phyloP scores from a whole-genome alignment of 2,113 vertebrate genomes.

The Triplophysa dalaica region DNA sequence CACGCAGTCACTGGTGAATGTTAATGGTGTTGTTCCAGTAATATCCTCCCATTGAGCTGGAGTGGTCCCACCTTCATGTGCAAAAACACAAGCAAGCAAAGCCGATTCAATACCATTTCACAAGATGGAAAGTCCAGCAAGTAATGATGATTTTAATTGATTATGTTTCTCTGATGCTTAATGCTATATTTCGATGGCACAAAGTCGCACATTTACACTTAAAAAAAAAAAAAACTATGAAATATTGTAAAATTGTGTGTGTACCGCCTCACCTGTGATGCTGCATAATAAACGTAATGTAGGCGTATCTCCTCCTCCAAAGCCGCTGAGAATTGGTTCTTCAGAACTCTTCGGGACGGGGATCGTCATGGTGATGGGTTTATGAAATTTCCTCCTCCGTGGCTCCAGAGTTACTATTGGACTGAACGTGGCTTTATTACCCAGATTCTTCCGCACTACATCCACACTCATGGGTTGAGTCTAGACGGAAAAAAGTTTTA shows the following conservation, averaged over 20 bases:
- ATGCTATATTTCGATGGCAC: too few relatives aligned
- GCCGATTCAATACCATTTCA: too few relatives aligned
- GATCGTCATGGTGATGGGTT: constrained; percentile 98
- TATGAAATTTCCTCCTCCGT: constrained; percentile 95
- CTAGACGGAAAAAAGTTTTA: constrained; percentile 63
- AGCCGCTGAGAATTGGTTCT: constrained; percentile 82
- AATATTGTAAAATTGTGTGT: background rate
- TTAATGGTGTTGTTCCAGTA: constrained; percentile 94
- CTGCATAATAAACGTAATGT: constrained; percentile 93
- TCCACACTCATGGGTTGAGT: constrained; percentile 88
- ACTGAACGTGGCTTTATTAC: constrained; percentile 95
- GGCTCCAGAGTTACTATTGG: constrained; percentile 97
- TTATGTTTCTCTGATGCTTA: too few relatives aligned
- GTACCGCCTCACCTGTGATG: constrained; percentile 84
- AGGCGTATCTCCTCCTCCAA: constrained; percentile 83
- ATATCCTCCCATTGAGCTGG: constrained; percentile 99
- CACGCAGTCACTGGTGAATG: constrained; percentile 93
- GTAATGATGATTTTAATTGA: too few relatives aligned
- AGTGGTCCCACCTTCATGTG: constrained; percentile 87
- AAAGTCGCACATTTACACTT: too few relatives aligned
- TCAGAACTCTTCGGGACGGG: constrained; percentile 88
- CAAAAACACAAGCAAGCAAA: constrained; percentile 4
- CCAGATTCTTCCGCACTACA: constrained; percentile 87
- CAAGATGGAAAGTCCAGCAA: too few relatives aligned
- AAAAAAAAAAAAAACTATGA: background rate